Conservation (phyloP, 2,888 invertebrate genomes). For the Rhagonycha lutea region DNA sequence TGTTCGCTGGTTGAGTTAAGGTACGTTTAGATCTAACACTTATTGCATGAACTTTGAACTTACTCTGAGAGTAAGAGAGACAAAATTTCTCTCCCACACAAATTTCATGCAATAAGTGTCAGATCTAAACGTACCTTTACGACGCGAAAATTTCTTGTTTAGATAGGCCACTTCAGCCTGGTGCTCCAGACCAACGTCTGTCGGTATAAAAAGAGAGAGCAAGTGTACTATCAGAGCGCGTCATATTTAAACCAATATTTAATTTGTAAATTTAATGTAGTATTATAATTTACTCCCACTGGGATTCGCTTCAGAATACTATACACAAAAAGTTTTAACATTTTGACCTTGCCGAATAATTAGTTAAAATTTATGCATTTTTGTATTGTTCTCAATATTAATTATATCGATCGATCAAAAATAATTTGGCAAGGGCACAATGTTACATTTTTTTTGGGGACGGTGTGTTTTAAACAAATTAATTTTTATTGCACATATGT, state of each 20-base stretch:
- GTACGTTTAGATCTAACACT: too few species aligned
- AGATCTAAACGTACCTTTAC: too few species aligned
- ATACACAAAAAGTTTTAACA: not conserved
- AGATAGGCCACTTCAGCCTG: too few species aligned
- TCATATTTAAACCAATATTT: not conserved
- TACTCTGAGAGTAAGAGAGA: too few species aligned
- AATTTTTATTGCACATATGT: too few species aligned
- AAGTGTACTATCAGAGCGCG: not conserved
- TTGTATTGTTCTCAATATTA: not conserved
- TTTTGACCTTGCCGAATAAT: not conserved
- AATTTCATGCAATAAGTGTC: too few species aligned
- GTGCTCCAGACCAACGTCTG: too few species aligned
- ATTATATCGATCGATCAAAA: not conserved
- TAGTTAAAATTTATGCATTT: not conserved
- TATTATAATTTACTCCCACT: not conserved
- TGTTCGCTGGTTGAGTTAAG: too few species aligned
- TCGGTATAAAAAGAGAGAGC: not conserved
- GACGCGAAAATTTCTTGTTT: too few species aligned
- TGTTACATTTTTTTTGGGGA: not conserved
- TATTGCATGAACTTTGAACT: too few species aligned
- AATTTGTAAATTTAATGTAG: not conserved
- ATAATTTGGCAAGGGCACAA: not conserved
- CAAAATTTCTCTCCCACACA: too few species aligned
- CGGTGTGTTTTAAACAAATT: not conserved
- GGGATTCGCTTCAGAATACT: not conserved